Evolutionary conservation across 2,113 vertebrate genomes (phyloP), one percentile per base, ranked within the genome.

Genomic region (Acrocephalus arundinaceus): DNA sequence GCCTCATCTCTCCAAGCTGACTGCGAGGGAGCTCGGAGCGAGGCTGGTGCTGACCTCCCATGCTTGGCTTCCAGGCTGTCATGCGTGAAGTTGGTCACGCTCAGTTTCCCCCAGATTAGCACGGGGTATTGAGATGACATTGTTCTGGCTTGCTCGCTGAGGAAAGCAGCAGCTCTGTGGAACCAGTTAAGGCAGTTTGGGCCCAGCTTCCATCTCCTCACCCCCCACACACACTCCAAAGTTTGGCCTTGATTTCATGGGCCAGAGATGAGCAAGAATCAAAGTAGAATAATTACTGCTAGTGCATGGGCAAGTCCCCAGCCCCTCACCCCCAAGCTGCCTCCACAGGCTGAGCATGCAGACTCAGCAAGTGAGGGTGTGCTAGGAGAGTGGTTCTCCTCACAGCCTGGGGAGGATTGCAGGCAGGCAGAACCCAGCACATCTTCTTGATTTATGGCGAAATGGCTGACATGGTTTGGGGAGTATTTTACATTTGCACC

Each of bases 11-110:
- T 90, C 68, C 46, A 17, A 70, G 65, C 16, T 0, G 6, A 19
- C 85, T 61, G 75, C 0, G 22, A 75, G 85, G 81, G 85, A 95
- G 89, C 93, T 93, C 2, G 1, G 94, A 79, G 74, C 0, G 4
- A 57, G 86, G 90, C 52, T 95, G 89, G 31, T 82, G 94, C 93
- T 97, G 96, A 95, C 96, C 96, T 93, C 93, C 96, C 91, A 97
- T 94, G 96, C 94, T 96, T 97, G 97, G 97, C 94, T 97, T 96
- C 92, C 94, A 94, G 90, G 95, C 97, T 96, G 97, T 97, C 97
- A 97, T 97, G 97, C 97, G 66, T 97, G 95, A 97, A 96, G 97
- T 85, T 90, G 4, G 96, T 97, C 96, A 96, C 27, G 95, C 97
- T 97, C 95, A 90, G 97, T 97, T 97, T 97, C 97, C 94, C 97